These are phyloP conservation scores for Catharus ustulatus DNA, from an alignment of 2,797 vertebrate species.

Conservation along the genomic window DNA sequence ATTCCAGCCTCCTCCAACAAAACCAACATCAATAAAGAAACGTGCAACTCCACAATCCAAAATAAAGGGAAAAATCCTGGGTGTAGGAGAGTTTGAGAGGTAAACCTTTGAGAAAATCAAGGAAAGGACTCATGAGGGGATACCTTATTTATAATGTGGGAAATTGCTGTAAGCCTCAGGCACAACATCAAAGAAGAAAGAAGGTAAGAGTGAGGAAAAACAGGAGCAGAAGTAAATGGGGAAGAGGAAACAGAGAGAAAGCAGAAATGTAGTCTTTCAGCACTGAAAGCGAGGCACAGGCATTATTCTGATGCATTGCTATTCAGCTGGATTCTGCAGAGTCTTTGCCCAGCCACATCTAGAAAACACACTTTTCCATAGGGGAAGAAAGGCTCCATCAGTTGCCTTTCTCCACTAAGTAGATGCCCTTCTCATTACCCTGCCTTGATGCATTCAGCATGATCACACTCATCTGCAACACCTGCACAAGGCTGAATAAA, in stretches of 20 bases:
- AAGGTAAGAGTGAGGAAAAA: slow-evolving; percentile 34
- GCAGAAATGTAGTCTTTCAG: slow-evolving; percentile 37
- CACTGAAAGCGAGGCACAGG: background rate
- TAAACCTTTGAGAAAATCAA: slow-evolving; percentile 14
- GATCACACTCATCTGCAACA: background rate
- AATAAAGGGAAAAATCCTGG: background rate
- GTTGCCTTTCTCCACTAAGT: background rate
- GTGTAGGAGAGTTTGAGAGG: background rate
- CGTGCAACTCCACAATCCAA: background rate
- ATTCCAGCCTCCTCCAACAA: background rate
- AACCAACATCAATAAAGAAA: background rate
- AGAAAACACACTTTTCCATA: slow-evolving; percentile 6
- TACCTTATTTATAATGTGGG: slow-evolving; percentile 36
- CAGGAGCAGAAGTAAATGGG: slow-evolving; percentile 49
- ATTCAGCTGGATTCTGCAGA: slow-evolving; percentile 21
- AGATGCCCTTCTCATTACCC: background rate
- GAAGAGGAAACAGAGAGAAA: slow-evolving; percentile 24
- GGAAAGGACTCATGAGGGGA: background rate
- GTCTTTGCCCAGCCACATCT: background rate
- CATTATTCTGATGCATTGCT: background rate
- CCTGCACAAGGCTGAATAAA: background rate
- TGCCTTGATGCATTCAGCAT: background rate
- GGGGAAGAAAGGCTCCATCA: slow-evolving; percentile 19
- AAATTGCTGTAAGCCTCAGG: slow-evolving; percentile 43
- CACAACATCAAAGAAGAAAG: slow-evolving; percentile 52